Evolutionary conservation across 1,140 invertebrate species (phyloP).

Genomic region (Schlechtendalia chinensis): DNA sequence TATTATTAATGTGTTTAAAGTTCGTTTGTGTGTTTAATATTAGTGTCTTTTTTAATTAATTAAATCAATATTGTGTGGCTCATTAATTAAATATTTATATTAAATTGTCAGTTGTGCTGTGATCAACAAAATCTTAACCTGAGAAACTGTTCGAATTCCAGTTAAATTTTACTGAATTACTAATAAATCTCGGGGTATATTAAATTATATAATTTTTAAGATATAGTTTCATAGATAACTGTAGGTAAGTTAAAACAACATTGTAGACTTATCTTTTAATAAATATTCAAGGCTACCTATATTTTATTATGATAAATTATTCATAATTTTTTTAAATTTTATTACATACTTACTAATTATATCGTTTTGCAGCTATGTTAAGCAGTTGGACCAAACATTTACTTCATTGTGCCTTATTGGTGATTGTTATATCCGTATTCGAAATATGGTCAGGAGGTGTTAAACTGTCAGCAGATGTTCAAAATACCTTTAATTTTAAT

Average conservation of each 20-base stretch:
- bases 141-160: neutral
- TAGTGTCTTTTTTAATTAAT: neutral
- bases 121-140: neutral
- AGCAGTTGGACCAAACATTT: conserved; percentile 69
- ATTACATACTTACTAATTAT: neutral
- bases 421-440: conserved; percentile 73
- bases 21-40: neutral
- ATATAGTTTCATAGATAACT: neutral
- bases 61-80: conserved; percentile 4
- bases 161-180: neutral
- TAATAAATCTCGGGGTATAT: neutral
- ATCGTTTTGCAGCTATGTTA: conserved; percentile 57
- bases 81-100: conserved; percentile 24
- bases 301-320: conserved; percentile 1
- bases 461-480: conserved; percentile 64
- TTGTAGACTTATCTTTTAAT: neutral
- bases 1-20: neutral
- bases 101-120: conserved; percentile 7
- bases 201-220: neutral
- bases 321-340: neutral
- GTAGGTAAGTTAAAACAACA: neutral
- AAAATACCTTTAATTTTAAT: conserved; percentile 63
- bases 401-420: conserved; percentile 75
- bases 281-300: conserved; percentile 20
- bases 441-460: conserved; percentile 78